Evolutionary conservation across 2,888 invertebrate genomes (phyloP).

Genomic region (Encarsia formosa): DNA sequence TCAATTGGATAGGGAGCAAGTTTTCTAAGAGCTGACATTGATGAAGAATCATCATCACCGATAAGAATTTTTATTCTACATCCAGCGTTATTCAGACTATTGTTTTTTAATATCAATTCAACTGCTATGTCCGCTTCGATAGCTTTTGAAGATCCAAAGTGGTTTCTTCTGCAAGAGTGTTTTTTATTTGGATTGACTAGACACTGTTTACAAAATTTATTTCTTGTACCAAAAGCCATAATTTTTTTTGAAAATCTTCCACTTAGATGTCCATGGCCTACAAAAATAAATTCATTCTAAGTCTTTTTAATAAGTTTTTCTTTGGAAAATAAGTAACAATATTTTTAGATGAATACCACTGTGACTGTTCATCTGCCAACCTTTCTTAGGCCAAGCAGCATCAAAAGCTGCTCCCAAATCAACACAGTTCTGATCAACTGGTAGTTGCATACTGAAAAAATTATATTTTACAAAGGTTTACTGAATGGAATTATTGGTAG

Average conservation of each 20-base stretch:
- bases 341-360: too few species aligned
- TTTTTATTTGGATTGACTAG: neutral
- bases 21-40: conserved; percentile 6
- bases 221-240: too few species aligned
- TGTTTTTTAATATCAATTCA: conserved; percentile 9
- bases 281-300: neutral
- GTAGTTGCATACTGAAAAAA: too few species aligned
- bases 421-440: too few species aligned
- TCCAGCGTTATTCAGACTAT: neutral
- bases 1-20: conserved; percentile 13
- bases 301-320: neutral
- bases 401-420: neutral
- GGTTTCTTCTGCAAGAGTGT: neutral
- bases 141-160: conserved; percentile 9
- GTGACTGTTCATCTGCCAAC: too few species aligned
- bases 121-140: conserved; percentile 18
- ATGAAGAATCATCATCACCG: conserved; percentile 11
- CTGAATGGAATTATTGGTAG: too few species aligned
- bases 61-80: conserved; percentile 6
- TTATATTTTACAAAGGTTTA: too few species aligned
- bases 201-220: neutral
- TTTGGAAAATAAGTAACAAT: too few species aligned
- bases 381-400: neutral
- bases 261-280: neutral
- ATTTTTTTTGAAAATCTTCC: neutral